Evolutionary conservation across 2,888 invertebrate genomes (phyloP).

Genomic region (Diarsia rubi): DNA sequence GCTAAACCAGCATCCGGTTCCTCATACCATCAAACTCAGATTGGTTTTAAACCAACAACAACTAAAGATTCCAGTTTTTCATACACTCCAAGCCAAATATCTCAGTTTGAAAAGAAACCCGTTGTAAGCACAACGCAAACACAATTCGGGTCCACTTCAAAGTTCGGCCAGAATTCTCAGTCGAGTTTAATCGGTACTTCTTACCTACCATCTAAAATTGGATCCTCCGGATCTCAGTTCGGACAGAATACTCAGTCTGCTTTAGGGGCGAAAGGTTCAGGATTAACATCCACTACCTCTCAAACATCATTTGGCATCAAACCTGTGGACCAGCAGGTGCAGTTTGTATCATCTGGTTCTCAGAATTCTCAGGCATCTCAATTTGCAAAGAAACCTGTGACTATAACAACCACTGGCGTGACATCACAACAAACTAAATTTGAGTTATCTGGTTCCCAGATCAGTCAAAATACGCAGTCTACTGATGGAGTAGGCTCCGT

Average conservation of each 20-base stretch:
- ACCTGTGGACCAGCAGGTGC: constrained; percentile 15
- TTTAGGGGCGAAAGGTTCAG: neutral
- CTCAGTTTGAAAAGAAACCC: constrained; percentile 27
- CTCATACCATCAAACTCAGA: constrained; percentile 6
- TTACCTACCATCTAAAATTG: no score
- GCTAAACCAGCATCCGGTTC: constrained; percentile 14
- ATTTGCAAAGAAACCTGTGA: constrained; percentile 31
- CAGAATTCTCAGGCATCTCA: constrained; percentile 11
- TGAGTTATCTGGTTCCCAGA: no score
- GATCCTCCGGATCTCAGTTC: no score
- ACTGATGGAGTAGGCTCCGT: no score
- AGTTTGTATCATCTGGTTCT: constrained; percentile 21
- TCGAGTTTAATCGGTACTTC: no score
- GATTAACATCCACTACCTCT: neutral
- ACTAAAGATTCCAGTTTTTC: constrained; percentile 22
- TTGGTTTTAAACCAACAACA: constrained; percentile 26
- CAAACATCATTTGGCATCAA: no score
- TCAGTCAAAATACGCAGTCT: no score
- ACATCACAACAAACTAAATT: no score
- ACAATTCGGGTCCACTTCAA: constrained; percentile 11
- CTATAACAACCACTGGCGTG: neutral
- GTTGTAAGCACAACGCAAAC: constrained; percentile 4
- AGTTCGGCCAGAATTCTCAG: no score
- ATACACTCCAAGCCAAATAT: constrained; percentile 23
- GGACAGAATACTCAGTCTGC: no score